Base-by-base conservation (phyloP, 2,888 invertebrate species). In the Criorhina ranunculi region DNA sequence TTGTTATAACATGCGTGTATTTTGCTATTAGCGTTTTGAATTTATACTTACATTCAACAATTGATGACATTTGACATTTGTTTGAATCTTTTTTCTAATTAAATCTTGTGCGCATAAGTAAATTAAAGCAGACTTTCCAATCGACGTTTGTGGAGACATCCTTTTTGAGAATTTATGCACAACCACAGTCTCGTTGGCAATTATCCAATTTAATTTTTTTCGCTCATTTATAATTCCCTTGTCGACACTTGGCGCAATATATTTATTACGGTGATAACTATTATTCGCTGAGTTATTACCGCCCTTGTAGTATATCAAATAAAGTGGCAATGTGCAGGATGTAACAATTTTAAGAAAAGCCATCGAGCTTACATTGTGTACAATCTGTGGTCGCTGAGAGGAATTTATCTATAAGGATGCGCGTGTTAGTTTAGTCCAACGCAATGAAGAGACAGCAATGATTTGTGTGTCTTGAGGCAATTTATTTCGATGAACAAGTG, bases 271-370 rank as follows among this genome's bases (percentile, higher is more conserved):
- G 79, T 69, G 70, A 79, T 85, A 75, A 79, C 79, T 80, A 76
- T 76, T 80, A 79, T 80, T 85, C 80, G 75, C 85, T 85, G 85
- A 85, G 70, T 85, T 85, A 85, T 76, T 62, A 49, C 80, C 80
- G 17, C 51, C 40, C 24, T 35, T 64, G 80, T n/a, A 51, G 85
- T 85, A 17, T 80, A 80, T 85, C 85, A 85, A 83, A 76, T 70
- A 75, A 85, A 85, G 75, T 79, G 83, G 73, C 83, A 77, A 69
- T 46, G 66, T 66, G 70, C 64, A 51, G 76, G 66, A n/a, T n/a
- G 51, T 15, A 17, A 53, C 64, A 46, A 42, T 64, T 69, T 51
- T 51, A 59, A 81, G 37, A 60, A 77, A 70, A 53, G 44, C 70
- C 40, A 55, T 35, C 15, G 11, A 29, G 51, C 44, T 55, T 42